phyloP scores from a whole-genome alignment of 1,140 invertebrate genomes.

The Lepidostoma basale region DNA sequence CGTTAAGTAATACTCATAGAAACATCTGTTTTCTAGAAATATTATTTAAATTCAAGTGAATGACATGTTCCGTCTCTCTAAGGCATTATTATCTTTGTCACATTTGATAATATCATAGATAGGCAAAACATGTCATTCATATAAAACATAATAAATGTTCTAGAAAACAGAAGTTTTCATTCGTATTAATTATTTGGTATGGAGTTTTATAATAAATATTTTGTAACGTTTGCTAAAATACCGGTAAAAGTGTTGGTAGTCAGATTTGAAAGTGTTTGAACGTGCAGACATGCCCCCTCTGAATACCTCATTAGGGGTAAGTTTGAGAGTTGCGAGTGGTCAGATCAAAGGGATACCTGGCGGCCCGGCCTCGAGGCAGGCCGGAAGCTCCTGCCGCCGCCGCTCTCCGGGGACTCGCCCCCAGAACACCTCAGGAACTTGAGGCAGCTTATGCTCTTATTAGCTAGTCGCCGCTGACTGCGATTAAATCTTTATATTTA shows the following conservation, averaged over 20 bases:
- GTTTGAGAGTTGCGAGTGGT: constrained; percentile 45
- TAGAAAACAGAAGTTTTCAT: no score
- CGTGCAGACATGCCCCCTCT: not conserved
- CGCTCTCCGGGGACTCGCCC: constrained; percentile 3
- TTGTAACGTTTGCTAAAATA: not conserved
- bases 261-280: not conserved
- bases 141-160: no score
- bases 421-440: constrained; percentile 17
- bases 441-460: constrained; percentile 17
- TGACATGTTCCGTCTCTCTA: no score
- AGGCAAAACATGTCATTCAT: no score
- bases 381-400: constrained; percentile 4
- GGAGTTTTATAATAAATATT: no score
- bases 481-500: no score
- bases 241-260: not conserved
- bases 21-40: no score
- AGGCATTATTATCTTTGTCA: no score
- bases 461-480: no score
- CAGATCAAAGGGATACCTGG: constrained; percentile 46
- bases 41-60: no score
- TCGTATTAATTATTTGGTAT: no score
- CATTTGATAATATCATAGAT: no score
- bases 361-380: not conserved
- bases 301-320: constrained; percentile 43
- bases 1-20: not conserved